Evolutionary conservation across 2,888 invertebrate species (phyloP).

Genomic region (Pheosia tremula): DNA sequence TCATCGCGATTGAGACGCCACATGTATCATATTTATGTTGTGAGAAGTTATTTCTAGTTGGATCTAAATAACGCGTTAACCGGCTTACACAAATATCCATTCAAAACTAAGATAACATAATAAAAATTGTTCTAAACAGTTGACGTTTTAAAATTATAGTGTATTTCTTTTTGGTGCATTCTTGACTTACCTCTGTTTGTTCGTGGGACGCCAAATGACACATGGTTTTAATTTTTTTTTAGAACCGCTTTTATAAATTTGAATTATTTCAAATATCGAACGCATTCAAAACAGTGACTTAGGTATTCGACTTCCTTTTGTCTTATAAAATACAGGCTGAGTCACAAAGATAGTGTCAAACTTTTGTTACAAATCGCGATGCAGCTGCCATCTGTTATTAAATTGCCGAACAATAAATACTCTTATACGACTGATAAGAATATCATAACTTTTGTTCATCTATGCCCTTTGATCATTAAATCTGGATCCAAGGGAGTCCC

Average conservation of each 20-base stretch:
- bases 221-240: background rate
- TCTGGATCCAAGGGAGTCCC: background rate
- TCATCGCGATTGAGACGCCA: slow-evolving; percentile 67
- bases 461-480: background rate
- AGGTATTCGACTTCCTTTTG: too few species aligned
- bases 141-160: slow-evolving; percentile 45
- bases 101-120: slow-evolving; percentile 70
- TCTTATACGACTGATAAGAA: background rate
- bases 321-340: too few species aligned
- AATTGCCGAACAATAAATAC: background rate
- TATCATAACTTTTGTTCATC: background rate
- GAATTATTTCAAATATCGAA: too few species aligned
- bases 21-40: slow-evolving; percentile 79
- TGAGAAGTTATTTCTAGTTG: slow-evolving; percentile 72
- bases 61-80: slow-evolving; percentile 64
- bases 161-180: slow-evolving; percentile 11
- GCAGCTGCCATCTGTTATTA: background rate
- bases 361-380: background rate
- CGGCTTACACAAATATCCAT: slow-evolving; percentile 69
- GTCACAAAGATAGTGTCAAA: too few species aligned
- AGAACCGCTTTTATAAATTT: background rate
- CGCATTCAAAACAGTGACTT: too few species aligned
- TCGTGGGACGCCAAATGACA: slow-evolving; percentile 14
- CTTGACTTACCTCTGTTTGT: slow-evolving; percentile 23
- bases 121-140: slow-evolving; percentile 58